Evolutionary conservation across 2,113 vertebrate genomes (phyloP).

Genomic region (Passer domesticus): DNA sequence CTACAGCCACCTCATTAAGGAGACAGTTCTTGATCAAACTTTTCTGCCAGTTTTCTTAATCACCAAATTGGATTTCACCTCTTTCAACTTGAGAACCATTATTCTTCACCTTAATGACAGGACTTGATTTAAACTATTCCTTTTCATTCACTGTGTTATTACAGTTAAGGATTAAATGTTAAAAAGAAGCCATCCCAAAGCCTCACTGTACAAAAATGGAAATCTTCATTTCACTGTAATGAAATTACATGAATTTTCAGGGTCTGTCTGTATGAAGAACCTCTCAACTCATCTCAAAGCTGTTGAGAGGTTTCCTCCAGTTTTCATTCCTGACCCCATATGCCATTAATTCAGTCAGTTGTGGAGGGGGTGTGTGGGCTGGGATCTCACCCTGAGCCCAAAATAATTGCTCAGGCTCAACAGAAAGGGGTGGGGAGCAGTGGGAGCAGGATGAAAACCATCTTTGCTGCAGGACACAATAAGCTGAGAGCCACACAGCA

Average conservation of each 20-base stretch:
- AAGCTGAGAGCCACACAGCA: neutral
- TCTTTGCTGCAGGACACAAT: neutral
- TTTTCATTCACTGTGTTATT: neutral
- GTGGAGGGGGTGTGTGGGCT: neutral
- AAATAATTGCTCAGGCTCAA: neutral
- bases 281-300: neutral
- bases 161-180: neutral
- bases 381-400: neutral
- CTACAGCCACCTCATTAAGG: neutral
- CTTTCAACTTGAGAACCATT: neutral
- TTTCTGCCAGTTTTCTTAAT: slow-evolving; percentile 38
- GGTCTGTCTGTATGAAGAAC: neutral
- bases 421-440: neutral
- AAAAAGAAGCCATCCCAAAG: neutral
- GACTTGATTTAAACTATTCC: slow-evolving; percentile 6
- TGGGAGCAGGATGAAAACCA: neutral
- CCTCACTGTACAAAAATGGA: neutral
- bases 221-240: neutral
- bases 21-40: neutral
- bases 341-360: neutral
- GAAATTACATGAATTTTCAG: neutral
- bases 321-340: neutral
- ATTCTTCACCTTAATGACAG: neutral
- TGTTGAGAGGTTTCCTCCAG: rapidly evolving
- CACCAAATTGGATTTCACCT: slow-evolving; percentile 9